Evolutionary conservation across 2,113 vertebrate genomes (phyloP).

Genomic region (Oncorhynchus clarkii): DNA sequence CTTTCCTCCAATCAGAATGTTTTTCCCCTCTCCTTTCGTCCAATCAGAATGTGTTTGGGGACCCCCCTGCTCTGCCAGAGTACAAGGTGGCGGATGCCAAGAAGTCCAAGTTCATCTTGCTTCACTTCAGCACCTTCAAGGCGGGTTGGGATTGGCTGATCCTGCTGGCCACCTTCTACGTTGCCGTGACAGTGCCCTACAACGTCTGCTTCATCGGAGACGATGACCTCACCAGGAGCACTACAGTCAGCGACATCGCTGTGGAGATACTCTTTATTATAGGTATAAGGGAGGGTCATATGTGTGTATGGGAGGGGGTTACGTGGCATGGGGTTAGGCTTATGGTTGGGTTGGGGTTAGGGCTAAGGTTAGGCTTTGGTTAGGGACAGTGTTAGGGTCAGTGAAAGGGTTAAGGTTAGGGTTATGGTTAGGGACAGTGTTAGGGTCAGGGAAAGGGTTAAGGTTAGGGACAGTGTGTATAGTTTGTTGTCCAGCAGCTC

Average conservation of each 20-base stretch:
- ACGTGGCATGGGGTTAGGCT: background rate
- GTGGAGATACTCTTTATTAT: constrained; percentile 98
- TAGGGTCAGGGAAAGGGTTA: no score
- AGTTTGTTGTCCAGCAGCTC: background rate
- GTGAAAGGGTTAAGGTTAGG: no score
- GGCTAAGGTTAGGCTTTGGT: no score
- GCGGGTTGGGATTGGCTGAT: constrained; percentile 99
- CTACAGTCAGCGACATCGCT: constrained; percentile 93
- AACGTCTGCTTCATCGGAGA: constrained; percentile 97
- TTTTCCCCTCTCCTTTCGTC: background rate
- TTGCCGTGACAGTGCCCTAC: constrained; percentile 96
- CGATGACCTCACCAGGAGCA: constrained; percentile 93
- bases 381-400: no score
- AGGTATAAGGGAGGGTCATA: constrained; percentile 72
- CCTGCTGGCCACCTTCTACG: constrained; percentile 94
- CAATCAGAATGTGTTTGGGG: constrained; percentile 93
- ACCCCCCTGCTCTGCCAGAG: constrained; percentile 92
- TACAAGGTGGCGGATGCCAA: constrained; percentile 98
- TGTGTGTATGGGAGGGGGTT: background rate
- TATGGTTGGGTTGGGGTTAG: background rate
- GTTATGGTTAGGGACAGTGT: no score
- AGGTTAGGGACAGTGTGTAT: background rate
- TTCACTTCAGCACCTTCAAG: constrained; percentile 98
- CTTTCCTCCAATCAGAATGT: no score
- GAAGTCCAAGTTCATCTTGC: constrained; percentile 94